Base-by-base conservation (phyloP, 2,888 invertebrate species). In the Formica aserva region DNA sequence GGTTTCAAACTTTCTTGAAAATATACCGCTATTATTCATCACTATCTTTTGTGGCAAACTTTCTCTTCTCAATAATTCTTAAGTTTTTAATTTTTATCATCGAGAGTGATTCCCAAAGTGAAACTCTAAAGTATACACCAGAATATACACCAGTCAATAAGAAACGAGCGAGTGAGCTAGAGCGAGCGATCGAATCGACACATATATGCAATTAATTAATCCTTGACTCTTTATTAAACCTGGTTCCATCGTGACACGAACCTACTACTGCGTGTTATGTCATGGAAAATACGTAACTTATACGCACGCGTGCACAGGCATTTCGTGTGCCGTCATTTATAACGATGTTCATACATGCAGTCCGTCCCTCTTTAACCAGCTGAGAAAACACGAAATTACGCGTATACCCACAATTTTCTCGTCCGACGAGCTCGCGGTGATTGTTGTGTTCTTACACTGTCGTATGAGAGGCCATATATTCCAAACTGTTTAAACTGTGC, bases 151-250 rank as follows among this genome's bases (percentile, higher is more conserved):
- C 22, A 18, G 41, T n/a, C 26, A 65, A 72, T 35, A 69, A 72
- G n/a, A 41, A 75, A 32, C 4, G 22, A 52, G n/a, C 26, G 1
- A 26, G 26, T 26, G 26, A 26, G 13, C 22, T 66, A 15, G 41
- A 76, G 60, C 41, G 41, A 74, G 32, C 29, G 48, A 57, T 60
- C 48, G 45, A 60, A 26, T 35, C 45, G 41, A 22, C 65, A 83
- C 75, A 71, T 83, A 85, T 85, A 85, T 87, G 85, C 82, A 89
- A 86, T 76, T 86, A 83, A 91, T 91, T 85, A 83, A 87, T 86
- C 89, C 85, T 89, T 87, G 89, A 90, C 87, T 87, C 86, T 86
- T 81, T 82, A 89, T 90, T 90, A 87, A 89, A 89, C 89, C 85
- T 72, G 78, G 83, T 81, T 87, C 65, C 26, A 83, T 84, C 80